Evolutionary conservation across 2,113 vertebrate genomes (phyloP), one percentile per base, ranked within the genome.

Genomic region (Drymodes brunneopygia): DNA sequence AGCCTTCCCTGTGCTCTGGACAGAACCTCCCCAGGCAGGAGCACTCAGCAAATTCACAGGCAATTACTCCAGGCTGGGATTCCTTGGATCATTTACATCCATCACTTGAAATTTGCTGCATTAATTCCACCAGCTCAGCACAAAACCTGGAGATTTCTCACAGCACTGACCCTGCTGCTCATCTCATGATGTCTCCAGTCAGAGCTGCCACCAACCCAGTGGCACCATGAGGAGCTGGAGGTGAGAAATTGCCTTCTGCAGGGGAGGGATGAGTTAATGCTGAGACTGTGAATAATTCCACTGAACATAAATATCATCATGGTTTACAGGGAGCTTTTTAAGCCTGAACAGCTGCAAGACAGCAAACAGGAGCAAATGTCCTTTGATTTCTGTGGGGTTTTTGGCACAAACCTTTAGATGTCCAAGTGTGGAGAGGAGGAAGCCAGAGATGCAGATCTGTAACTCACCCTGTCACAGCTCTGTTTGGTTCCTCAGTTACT

Each of bases 81-180:
- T 61, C 64, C 64, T 89, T 0, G 1, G 15, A 24, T 62, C 69
- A 25, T 86, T 91, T 91, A 10, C 73, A 81, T n/a, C 60, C 38
- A 31, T 38, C 24, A 11, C 56, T 21, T 44, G 33, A 16, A 71
- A 22, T 78, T 47, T 81, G 64, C 15, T 2, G 7, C 17, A 17
- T 15, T 57, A 69, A 92, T 91, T 84, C 56, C 73, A 70, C 25
- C 77, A 84, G 84, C 77, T 95, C 87, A 96, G 93, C 87, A 71
- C 23, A 70, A 81, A 94, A 7, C 23, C 54, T 54, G 28, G 69
- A 58, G 38, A 38, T 91, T 92, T 27, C 56, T 70, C 56, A 21
- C 20, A 58, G 58, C 5, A 7, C 33, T 27, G 7, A 29, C 3
- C 11, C 25, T 21, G 5, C 3, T 10, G 11, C 71, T 92, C 64